These are phyloP conservation scores for Bombus vancouverensis DNA, from an alignment of 1,140 invertebrate genomes.

Conservation along the genomic window DNA sequence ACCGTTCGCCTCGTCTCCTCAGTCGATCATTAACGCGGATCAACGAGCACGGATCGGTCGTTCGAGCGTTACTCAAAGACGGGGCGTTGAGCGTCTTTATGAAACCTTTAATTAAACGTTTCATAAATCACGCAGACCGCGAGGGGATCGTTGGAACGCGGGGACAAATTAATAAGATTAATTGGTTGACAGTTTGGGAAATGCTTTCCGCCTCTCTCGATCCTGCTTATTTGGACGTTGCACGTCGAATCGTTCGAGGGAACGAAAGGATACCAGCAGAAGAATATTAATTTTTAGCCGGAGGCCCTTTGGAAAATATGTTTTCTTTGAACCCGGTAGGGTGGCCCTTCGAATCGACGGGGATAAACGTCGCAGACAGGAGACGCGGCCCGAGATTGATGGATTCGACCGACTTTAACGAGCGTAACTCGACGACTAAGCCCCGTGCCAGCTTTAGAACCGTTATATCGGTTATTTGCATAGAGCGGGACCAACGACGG, in stretches of 20 bases:
- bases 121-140: constrained; percentile 75
- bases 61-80: constrained; percentile 11
- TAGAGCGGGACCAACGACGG: background rate
- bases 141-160: constrained; percentile 34
- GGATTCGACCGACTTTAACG: constrained; percentile 62
- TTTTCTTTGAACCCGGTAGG: constrained; percentile 59
- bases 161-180: constrained; percentile 81
- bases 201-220: constrained; percentile 69
- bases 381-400: constrained; percentile 52
- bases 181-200: constrained; percentile 78
- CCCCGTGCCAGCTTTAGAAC: constrained; percentile 11
- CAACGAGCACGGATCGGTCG: constrained; percentile 60
- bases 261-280: constrained; percentile 15
- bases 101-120: constrained; percentile 81
- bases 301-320: constrained; percentile 62
- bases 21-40: constrained; percentile 64
- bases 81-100: constrained; percentile 70
- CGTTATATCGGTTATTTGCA: constrained; percentile 42
- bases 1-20: background rate
- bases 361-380: constrained; percentile 48
- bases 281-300: constrained; percentile 71
- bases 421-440: constrained; percentile 37
- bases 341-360: constrained; percentile 32
- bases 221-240: constrained; percentile 50
- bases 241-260: constrained; percentile 39